A percentile compares a stretch with the other conserved stretches of the same genome.
Evolutionary conservation across 2,888 invertebrate species (phyloP).

Genomic region (Parnassius apollo): DNA sequence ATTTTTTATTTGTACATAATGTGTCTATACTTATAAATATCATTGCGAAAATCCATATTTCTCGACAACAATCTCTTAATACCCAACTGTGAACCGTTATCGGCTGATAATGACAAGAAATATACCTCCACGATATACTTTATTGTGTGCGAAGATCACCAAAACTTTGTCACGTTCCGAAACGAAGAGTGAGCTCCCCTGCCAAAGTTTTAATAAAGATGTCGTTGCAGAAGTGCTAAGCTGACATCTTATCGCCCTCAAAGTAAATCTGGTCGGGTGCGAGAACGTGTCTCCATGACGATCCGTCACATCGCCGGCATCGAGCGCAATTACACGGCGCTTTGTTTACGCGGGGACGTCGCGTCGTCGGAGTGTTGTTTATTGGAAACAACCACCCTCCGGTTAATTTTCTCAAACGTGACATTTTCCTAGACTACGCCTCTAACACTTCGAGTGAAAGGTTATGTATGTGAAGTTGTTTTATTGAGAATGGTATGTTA

Average conservation of each 20-base stretch:
- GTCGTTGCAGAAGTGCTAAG: slow-evolving; percentile 12
- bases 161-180: neutral
- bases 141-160: neutral
- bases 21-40: too few relatives aligned
- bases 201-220: slow-evolving; percentile 1
- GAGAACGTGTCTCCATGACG: slow-evolving; percentile 10
- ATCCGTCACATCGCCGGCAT: slow-evolving; percentile 42
- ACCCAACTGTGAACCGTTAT: too few relatives aligned
- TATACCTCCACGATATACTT: too few relatives aligned
- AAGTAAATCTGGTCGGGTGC: slow-evolving; percentile 12
- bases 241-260: slow-evolving; percentile 1
- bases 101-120: too few relatives aligned
- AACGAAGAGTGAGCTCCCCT: slow-evolving; percentile 1
- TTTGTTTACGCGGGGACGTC: slow-evolving; percentile 32
- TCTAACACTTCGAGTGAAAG: too few relatives aligned
- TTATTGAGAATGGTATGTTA: too few relatives aligned
- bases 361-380: slow-evolving; percentile 39
- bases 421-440: neutral
- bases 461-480: too few relatives aligned
- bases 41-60: too few relatives aligned
- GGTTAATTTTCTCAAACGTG: slow-evolving; percentile 25
- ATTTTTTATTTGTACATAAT: too few relatives aligned
- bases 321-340: slow-evolving; percentile 48
- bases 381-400: slow-evolving; percentile 43
- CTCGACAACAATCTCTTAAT: too few relatives aligned